These are phyloP conservation scores for Nezara viridula DNA, from an alignment of 2,888 invertebrate species.

Conservation along the genomic window DNA sequence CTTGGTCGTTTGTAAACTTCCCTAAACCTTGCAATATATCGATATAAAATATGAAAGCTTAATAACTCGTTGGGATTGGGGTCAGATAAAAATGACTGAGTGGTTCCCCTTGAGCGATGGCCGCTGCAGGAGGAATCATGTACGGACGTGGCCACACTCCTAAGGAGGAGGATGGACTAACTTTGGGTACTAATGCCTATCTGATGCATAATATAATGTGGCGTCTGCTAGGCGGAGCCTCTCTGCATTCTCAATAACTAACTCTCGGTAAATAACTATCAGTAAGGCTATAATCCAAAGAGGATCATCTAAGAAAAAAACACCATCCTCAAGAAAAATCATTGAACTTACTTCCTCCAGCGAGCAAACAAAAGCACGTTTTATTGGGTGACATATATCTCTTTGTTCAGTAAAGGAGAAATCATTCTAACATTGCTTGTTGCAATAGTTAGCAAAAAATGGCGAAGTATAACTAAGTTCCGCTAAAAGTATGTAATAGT, in stretches of 20 bases:
- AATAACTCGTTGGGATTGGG: neutral
- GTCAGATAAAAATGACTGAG: neutral
- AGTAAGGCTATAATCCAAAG: too few relatives aligned
- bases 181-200: constrained; percentile 10
- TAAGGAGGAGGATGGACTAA: neutral
- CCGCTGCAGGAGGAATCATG: neutral
- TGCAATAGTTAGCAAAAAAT: too few relatives aligned
- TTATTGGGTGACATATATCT: too few relatives aligned
- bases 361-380: too few relatives aligned
- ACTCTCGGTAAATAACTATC: too few relatives aligned
- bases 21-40: neutral
- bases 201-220: neutral
- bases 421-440: too few relatives aligned
- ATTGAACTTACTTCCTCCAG: too few relatives aligned
- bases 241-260: neutral
- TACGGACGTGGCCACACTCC: neutral
- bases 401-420: too few relatives aligned
- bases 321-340: too few relatives aligned
- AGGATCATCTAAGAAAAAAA: too few relatives aligned
- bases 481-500: too few relatives aligned
- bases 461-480: too few relatives aligned
- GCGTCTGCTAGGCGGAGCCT: neutral
- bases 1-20: neutral
- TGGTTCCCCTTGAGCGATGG: neutral
- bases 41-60: neutral